Conservation (phyloP, 1,140 invertebrate genomes). For the Hestina assimilis region DNA sequence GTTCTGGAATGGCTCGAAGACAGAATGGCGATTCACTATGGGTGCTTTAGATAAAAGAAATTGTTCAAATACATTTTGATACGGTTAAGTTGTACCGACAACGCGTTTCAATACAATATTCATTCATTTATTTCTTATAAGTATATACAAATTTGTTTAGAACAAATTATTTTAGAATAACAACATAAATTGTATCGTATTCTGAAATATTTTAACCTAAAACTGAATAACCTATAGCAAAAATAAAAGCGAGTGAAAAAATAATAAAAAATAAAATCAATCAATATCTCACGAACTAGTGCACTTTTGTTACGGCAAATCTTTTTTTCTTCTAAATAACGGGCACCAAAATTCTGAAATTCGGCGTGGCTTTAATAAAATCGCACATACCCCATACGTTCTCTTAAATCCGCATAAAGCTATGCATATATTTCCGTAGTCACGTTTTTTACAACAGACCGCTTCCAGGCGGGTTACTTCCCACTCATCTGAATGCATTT, state of each 20-base stretch:
- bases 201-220: constrained; percentile 11
- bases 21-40: constrained; percentile 50
- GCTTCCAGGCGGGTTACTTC: constrained; percentile 14
- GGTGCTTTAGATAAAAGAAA: constrained; percentile 40
- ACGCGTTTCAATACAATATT: background rate
- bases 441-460: constrained; percentile 26
- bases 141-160: too few species aligned
- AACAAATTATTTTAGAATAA: background rate
- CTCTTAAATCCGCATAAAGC: constrained; percentile 27
- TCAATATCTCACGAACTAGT: constrained; percentile 30
- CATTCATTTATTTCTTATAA: background rate
- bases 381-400: constrained; percentile 22
- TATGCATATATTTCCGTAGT: constrained; percentile 29
- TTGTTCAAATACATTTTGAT: constrained; percentile 38
- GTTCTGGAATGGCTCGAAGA: constrained; percentile 44
- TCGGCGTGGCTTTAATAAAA: constrained; percentile 25
- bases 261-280: constrained; percentile 25
- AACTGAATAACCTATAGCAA: constrained; percentile 10
- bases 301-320: constrained; percentile 31
- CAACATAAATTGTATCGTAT: background rate
- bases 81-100: background rate
- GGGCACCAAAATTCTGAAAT: constrained; percentile 21
- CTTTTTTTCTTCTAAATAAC: constrained; percentile 29
- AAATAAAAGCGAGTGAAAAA: constrained; percentile 9
- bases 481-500: constrained; percentile 5